A percentile compares a stretch with the other conserved stretches of the same genome.
phyloP scores from a whole-genome alignment of 2,113 vertebrate genomes.

The Callorhinus ursinus region DNA sequence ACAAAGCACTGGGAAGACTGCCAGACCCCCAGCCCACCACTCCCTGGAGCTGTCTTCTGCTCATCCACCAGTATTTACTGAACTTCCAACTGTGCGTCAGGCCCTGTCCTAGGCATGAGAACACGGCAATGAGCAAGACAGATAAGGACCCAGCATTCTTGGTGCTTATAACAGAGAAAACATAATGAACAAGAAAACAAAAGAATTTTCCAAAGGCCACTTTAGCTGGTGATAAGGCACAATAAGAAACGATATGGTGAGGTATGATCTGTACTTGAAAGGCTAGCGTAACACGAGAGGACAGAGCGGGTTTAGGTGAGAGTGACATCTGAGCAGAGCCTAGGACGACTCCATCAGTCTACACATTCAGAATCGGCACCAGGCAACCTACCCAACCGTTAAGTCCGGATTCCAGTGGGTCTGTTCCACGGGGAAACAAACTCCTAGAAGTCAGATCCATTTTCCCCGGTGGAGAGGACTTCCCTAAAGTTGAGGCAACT shows the following conservation, averaged over 20 bases:
- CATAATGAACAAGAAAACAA: not conserved
- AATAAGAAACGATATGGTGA: not conserved
- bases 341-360: not conserved
- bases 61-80: not conserved
- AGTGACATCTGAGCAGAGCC: not conserved
- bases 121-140: not conserved
- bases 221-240: not conserved
- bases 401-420: not conserved
- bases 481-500: not conserved
- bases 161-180: not conserved
- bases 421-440: not conserved
- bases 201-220: not conserved
- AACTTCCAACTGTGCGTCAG: not conserved
- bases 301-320: not conserved
- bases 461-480: not conserved
- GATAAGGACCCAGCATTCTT: not conserved
- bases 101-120: not conserved
- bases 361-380: not conserved
- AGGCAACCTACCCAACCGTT: not conserved
- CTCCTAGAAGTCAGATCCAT: not conserved
- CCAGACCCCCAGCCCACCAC: not conserved
- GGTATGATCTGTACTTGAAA: not conserved
- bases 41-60: not conserved
- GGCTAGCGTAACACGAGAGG: not conserved
- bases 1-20: not conserved